phyloP scores from a whole-genome alignment of 2,888 invertebrate species.

The Erynnis tages region DNA sequence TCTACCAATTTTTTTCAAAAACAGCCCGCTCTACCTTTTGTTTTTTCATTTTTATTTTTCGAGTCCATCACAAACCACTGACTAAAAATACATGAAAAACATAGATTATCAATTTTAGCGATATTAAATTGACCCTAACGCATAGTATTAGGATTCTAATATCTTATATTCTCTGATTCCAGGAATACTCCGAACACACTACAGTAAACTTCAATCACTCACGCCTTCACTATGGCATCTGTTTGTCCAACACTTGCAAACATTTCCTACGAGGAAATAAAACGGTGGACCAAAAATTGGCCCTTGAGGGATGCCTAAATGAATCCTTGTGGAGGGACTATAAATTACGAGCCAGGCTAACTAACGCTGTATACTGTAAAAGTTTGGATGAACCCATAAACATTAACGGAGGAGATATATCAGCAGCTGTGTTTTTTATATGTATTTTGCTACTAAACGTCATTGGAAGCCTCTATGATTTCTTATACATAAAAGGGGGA shows the following conservation, averaged over 20 bases:
- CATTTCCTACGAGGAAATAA: conserved; percentile 30
- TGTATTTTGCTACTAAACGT: conserved; percentile 50
- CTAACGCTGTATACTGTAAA: conserved; percentile 50
- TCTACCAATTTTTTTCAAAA: no score
- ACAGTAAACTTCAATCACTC: conserved; percentile 43
- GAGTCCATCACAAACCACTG: no score
- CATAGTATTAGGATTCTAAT: no score
- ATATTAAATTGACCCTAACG: no score
- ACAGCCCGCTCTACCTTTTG: no score
- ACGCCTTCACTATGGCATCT: conserved; percentile 39
- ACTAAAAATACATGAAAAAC: no score
- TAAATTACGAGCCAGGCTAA: conserved; percentile 48
- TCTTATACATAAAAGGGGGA: conserved; percentile 22
- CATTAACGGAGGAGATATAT: conserved; percentile 50
- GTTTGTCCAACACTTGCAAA: conserved; percentile 40
- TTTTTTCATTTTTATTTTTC: no score
- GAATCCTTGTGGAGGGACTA: conserved; percentile 52
- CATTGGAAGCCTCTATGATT: conserved; percentile 58
- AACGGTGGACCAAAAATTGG: conserved; percentile 30
- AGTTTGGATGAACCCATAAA: conserved; percentile 38
- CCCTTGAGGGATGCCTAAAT: conserved; percentile 47
- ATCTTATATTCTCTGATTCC: conserved; percentile 27
- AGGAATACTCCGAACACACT: conserved; percentile 42
- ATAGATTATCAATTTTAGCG: no score
- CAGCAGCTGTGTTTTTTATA: conserved; percentile 49